These are phyloP conservation scores for Urocolius indicus DNA, from an alignment of 2,113 vertebrate genomes.

Conservation along the genomic window DNA sequence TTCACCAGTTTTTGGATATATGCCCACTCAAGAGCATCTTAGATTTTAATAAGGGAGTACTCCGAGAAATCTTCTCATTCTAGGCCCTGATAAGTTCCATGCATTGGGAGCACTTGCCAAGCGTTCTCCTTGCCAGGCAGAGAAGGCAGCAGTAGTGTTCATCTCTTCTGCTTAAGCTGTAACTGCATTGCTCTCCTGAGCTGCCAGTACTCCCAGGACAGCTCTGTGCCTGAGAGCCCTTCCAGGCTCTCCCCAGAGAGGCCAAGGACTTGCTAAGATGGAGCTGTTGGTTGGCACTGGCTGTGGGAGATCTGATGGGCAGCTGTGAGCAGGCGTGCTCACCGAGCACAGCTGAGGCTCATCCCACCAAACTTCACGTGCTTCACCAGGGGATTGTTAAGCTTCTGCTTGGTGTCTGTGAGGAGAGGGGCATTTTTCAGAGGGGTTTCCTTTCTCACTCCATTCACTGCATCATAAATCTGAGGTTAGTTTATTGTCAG, in stretches of 20 bases:
- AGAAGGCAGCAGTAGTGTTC: neutral
- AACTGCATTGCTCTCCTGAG: neutral
- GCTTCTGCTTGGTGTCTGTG: neutral
- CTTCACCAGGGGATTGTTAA: neutral
- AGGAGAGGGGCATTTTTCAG: neutral
- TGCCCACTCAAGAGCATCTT: neutral
- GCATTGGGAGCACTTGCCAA: neutral
- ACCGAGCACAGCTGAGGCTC: neutral
- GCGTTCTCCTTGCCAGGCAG: neutral
- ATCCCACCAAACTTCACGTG: neutral
- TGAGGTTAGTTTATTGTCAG: neutral
- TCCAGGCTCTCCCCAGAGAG: neutral
- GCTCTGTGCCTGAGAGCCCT: neutral
- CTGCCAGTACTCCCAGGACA: neutral
- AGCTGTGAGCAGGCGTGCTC: neutral
- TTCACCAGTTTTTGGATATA: neutral
- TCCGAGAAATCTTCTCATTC: neutral
- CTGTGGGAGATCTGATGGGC: accelerated
- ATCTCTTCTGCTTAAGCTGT: neutral
- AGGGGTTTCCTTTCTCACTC: neutral
- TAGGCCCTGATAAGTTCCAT: neutral
- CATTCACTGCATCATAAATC: neutral
- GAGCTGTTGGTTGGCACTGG: neutral
- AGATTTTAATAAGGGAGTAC: neutral
- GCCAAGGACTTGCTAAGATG: neutral